A percentile compares a stretch with the other conserved stretches of the same genome.
Evolutionary conservation across 2,888 invertebrate species (phyloP).

Genomic region (Macrophya annulata): DNA sequence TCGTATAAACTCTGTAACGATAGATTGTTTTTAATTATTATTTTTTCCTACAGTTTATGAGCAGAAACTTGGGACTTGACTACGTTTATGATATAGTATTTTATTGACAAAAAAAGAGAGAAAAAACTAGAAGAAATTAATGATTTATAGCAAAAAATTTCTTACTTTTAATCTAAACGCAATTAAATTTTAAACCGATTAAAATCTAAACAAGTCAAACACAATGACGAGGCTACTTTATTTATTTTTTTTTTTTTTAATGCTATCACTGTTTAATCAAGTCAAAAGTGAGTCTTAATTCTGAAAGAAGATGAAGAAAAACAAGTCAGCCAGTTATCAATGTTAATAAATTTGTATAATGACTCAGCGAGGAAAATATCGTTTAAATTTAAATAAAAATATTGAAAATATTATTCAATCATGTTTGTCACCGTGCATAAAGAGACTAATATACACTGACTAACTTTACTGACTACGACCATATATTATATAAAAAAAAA

Average conservation of each 20-base stretch:
- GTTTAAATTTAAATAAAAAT: neutral
- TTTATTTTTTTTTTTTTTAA: neutral
- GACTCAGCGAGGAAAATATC: neutral
- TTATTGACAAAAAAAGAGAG: neutral
- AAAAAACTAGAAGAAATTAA: neutral
- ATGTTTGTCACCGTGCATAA: neutral
- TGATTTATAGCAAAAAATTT: too few species aligned
- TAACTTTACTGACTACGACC: neutral
- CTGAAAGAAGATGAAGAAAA: neutral
- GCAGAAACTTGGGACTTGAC: too few species aligned
- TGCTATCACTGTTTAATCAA: neutral
- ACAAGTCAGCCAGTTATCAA: neutral
- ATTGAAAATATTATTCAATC: neutral
- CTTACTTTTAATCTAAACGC: too few species aligned
- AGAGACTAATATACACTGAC: neutral
- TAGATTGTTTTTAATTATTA: constrained; percentile 11
- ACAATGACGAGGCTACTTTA: neutral
- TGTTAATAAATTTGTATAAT: neutral
- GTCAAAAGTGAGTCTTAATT: neutral
- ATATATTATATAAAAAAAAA: neutral
- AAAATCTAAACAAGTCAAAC: neutral
- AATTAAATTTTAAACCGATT: neutral
- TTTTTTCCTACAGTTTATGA: too few species aligned
- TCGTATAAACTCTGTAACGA: constrained; percentile 94
- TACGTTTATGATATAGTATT: too few species aligned